phyloP scores from a whole-genome alignment of 1,140 invertebrate species.

The Euwallacea fornicatus region DNA sequence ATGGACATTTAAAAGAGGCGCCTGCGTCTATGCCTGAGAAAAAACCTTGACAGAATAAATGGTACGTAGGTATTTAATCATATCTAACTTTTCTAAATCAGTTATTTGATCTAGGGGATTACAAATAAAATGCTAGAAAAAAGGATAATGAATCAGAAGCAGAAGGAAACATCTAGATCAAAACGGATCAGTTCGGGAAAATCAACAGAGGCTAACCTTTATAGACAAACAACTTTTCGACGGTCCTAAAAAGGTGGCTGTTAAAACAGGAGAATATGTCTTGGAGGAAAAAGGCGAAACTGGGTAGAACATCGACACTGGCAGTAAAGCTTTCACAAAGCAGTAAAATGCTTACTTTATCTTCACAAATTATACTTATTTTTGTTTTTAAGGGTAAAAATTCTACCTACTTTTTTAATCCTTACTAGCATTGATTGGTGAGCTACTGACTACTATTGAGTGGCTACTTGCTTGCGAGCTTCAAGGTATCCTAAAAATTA shows the following conservation, averaged over 20 bases:
- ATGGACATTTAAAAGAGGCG: constrained; percentile 49
- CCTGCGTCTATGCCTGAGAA: constrained; percentile 43
- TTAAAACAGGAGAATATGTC: not conserved
- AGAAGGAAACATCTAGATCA: constrained; percentile 6
- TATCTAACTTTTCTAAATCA: not conserved
- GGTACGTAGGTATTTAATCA: constrained; percentile 18
- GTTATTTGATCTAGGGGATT: constrained; percentile 15
- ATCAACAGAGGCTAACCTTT: not conserved
- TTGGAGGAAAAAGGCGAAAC: constrained; percentile 2
- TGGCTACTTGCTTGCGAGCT: too few species aligned
- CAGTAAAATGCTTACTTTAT: not conserved
- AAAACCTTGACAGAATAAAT: constrained; percentile 44
- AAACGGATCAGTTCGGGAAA: not conserved
- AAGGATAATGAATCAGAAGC: constrained; percentile 21
- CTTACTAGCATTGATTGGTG: too few species aligned
- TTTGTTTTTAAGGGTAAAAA: too few species aligned
- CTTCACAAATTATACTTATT: too few species aligned
- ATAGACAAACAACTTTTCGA: constrained; percentile 6
- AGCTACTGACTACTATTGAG: too few species aligned
- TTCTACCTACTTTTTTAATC: too few species aligned
- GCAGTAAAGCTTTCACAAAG: not conserved
- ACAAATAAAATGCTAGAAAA: constrained; percentile 33
- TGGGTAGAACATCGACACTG: not conserved
- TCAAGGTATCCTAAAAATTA: too few species aligned
- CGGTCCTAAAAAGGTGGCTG: not conserved